These are phyloP conservation scores for Ooceraea biroi DNA, from an alignment of 1,140 invertebrate genomes.

Conservation along the genomic window DNA sequence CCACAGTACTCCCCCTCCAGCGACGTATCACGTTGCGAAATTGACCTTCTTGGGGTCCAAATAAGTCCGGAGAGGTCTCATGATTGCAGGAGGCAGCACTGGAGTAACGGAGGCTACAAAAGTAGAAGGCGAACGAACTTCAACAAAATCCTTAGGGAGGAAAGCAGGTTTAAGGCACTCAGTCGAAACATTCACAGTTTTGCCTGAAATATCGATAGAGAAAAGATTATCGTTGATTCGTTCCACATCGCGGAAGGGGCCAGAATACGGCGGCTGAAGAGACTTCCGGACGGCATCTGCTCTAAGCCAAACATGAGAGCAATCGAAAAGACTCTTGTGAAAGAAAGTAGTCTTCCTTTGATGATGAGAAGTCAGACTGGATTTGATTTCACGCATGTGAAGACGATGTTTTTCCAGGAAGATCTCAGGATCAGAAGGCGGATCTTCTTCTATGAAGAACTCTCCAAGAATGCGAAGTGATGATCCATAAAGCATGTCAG, in stretches of 20 bases:
- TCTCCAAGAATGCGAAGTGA: slow-evolving; percentile 20
- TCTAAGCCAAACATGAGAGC: not conserved
- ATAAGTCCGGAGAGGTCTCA: no score
- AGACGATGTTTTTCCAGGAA: no score
- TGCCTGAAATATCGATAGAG: not conserved
- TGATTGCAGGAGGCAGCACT: no score
- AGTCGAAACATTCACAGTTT: no score
- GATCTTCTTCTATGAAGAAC: slow-evolving; percentile 3
- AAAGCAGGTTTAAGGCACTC: not conserved
- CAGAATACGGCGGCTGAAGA: not conserved
- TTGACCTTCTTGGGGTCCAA: not conserved
- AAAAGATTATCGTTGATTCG: not conserved
- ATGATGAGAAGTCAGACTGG: no score
- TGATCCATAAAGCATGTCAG: slow-evolving; percentile 17
- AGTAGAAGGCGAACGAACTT: no score
- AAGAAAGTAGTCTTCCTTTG: no score
- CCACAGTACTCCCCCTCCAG: not conserved
- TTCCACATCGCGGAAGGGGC: not conserved
- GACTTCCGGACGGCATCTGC: not conserved
- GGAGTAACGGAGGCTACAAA: no score
- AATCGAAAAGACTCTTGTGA: not conserved
- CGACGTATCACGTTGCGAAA: not conserved
- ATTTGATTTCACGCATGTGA: no score
- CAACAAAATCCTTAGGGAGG: not conserved
- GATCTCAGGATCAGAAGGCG: not conserved